Base-by-base conservation (phyloP, 2,113 vertebrate genomes). In the Peromyscus californicus region DNA sequence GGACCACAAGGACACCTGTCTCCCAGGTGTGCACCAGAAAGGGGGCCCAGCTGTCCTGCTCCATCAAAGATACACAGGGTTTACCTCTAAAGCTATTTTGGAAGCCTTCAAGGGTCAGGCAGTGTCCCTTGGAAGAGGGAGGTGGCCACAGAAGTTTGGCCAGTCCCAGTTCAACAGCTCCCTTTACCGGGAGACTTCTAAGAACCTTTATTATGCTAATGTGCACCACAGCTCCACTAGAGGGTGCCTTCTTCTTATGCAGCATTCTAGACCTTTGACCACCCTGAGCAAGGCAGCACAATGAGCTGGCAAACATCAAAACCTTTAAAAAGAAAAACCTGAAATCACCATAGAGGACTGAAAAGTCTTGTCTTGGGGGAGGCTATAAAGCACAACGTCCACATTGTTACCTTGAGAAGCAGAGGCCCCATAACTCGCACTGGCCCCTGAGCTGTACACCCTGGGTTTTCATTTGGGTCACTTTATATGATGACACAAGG, bases 231-330 rank as follows among this genome's bases (percentile, higher is more conserved):
- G 88, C 42, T 92, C 92, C 96, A 85, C 89, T 72, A 80, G 85
- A 83, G 90, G 85, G 92, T 48, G 79, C 84, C 75, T 93, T n/a
- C 63, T 90, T 42, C 69, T 86, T 63, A 67, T 17, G 36, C 29
- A 93, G 45, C 42, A 31, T 74, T 72, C 93, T 89, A 85, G 92
- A 22, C 59, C 12, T 59, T 65, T 92, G 87, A 59, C 89, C 45
- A 10, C 29, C 7, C 5, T 10, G 17, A 83, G 51, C 31, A 48
- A 26, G 72, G 54, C 70, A 57, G 78, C 78, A 54, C 15, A 65
- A 16, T 33, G 31, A 89, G 45, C 67, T 63, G 10, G 12, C 45
- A 93, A 88, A 79, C 51, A 36, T n/a, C 4, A 59, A 61, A 57
- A 90, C 24, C 39, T 57, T n/a, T 54, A 82, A 57, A 57, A 59